phyloP scores from a whole-genome alignment of 2,113 vertebrate genomes.

The Panthera tigris region DNA sequence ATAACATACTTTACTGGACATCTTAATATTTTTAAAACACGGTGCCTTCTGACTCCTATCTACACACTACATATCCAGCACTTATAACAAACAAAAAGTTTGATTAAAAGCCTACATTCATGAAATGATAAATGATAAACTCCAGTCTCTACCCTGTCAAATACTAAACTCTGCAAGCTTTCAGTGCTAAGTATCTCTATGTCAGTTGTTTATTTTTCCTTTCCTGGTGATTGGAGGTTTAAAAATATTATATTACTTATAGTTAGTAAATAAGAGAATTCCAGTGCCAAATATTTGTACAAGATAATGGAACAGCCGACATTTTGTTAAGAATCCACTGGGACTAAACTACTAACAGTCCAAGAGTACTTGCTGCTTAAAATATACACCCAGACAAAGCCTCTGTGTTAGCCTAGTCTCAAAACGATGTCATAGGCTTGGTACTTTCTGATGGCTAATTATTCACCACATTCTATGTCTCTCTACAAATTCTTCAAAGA shows the following conservation, averaged over 20 bases:
- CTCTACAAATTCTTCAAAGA: background rate
- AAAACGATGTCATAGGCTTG: background rate
- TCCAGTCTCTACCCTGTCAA: conserved; percentile 68
- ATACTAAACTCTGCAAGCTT: conserved; percentile 47
- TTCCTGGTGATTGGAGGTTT: conserved; percentile 65
- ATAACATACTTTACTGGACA: conserved; percentile 1
- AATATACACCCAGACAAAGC: background rate
- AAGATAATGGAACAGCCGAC: conserved; percentile 78
- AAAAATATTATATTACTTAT: conserved; percentile 82
- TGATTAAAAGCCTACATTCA: conserved; percentile 66
- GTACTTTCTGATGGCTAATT: background rate
- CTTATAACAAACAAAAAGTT: conserved; percentile 58
- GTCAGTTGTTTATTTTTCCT: conserved; percentile 76
- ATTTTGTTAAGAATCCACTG: conserved; percentile 70
- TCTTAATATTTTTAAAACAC: conserved; percentile 61
- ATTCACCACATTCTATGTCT: background rate
- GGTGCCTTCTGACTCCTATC: conserved; percentile 44
- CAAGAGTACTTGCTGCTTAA: conserved; percentile 49
- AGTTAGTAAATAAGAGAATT: conserved; percentile 80
- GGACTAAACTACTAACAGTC: conserved; percentile 54
- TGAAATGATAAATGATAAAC: conserved; percentile 74
- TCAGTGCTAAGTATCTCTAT: conserved; percentile 64
- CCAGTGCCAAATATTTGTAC: conserved; percentile 83
- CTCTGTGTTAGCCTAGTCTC: background rate
- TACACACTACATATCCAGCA: background rate